phyloP scores from a whole-genome alignment of 2,888 invertebrate species.

The Dyspetes luteomarginatus region DNA sequence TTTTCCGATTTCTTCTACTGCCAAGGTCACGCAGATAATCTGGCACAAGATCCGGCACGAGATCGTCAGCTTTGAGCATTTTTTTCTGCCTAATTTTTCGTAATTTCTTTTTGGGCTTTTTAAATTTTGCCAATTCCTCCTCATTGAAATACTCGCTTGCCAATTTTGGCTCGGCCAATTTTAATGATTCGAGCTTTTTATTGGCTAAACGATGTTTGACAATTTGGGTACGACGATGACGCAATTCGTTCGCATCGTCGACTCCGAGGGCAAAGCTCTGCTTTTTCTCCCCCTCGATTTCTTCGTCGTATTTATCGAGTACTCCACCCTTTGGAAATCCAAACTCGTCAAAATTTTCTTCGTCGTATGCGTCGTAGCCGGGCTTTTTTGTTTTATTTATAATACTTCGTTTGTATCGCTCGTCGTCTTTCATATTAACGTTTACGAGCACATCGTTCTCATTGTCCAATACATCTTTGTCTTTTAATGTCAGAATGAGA shows the following conservation, averaged over 20 bases:
- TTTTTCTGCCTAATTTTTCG: conserved; percentile 88
- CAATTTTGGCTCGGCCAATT: conserved; percentile 87
- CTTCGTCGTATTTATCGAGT: conserved; percentile 97
- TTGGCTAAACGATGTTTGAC: conserved; percentile 86
- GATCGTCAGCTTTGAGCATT: conserved; percentile 89
- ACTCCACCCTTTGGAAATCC: conserved; percentile 88
- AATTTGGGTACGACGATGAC: conserved; percentile 83
- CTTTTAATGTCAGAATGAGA: conserved; percentile 96
- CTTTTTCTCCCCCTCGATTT: conserved; percentile 90
- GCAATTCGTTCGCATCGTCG: conserved; percentile 85
- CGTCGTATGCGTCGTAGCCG: conserved; percentile 94
- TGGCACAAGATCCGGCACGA: conserved; percentile 84
- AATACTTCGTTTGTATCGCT: conserved; percentile 91
- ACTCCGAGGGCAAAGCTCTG: conserved; percentile 91
- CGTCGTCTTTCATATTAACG: conserved; percentile 94
- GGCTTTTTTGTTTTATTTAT: conserved; percentile 93
- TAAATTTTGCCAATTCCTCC: conserved; percentile 92
- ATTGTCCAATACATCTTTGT: conserved; percentile 94
- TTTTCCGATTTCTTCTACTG: conserved; percentile 84
- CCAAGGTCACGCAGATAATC: conserved; percentile 82
- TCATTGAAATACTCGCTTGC: conserved; percentile 95
- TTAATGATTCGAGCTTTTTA: conserved; percentile 90
- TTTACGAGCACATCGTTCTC: conserved; percentile 95
- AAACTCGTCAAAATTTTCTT: conserved; percentile 89
- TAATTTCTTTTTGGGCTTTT: conserved; percentile 93